These are phyloP conservation scores for Phaedon cochleariae DNA, from an alignment of 2,888 invertebrate genomes.

Conservation along the genomic window DNA sequence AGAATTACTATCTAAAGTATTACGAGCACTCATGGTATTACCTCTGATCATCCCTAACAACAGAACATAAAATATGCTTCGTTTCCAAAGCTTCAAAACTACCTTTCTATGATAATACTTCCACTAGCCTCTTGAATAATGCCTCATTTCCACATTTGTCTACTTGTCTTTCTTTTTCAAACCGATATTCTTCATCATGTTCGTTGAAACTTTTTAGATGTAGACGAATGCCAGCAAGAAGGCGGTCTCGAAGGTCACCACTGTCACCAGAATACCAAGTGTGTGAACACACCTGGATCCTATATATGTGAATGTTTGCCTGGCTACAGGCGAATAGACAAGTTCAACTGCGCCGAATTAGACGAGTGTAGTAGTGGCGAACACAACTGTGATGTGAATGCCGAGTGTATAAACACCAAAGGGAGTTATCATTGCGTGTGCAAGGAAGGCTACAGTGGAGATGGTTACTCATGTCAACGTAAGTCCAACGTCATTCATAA, in stretches of 20 bases:
- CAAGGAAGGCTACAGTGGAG: slow-evolving; percentile 76
- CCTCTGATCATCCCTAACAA: no score
- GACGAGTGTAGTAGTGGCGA: slow-evolving; percentile 79
- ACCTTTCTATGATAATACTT: no score
- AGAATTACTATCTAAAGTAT: no score
- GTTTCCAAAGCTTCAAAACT: no score
- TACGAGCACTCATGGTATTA: no score
- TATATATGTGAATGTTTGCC: slow-evolving; percentile 86
- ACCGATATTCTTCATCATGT: not conserved
- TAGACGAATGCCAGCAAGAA: slow-evolving; percentile 83
- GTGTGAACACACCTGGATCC: slow-evolving; percentile 83
- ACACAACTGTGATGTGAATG: slow-evolving; percentile 79
- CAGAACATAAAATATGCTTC: no score
- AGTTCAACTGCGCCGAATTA: slow-evolving; percentile 81
- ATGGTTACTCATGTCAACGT: slow-evolving; percentile 84
- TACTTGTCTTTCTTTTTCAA: not conserved
- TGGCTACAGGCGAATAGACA: slow-evolving; percentile 79
- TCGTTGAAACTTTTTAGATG: slow-evolving; percentile 67
- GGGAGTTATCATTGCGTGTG: slow-evolving; percentile 84
- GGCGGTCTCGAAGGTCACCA: slow-evolving; percentile 84
- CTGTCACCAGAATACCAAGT: slow-evolving; percentile 84
- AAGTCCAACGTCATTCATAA: slow-evolving; percentile 57
- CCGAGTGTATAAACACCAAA: slow-evolving; percentile 81
- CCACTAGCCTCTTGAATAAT: no score
- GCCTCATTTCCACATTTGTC: not conserved